phyloP scores from a whole-genome alignment of 1,140 invertebrate genomes.

The Eriosoma lanigerum region DNA sequence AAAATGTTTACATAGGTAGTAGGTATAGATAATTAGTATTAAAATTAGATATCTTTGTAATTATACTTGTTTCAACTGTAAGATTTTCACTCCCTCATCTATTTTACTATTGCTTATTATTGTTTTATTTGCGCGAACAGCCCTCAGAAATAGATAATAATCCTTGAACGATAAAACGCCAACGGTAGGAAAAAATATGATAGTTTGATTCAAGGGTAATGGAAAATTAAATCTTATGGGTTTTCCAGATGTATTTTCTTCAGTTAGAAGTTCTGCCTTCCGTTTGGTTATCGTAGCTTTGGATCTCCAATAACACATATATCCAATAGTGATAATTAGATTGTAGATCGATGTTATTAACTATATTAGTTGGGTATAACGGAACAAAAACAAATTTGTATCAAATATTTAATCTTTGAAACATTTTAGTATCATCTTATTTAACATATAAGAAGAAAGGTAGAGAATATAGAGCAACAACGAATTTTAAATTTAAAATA shows the following conservation, averaged over 20 bases:
- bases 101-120: not conserved
- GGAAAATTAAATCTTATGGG: not conserved
- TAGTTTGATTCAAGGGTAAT: not conserved
- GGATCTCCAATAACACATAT: not conserved
- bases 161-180: not conserved
- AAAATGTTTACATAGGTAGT: no score
- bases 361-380: not conserved
- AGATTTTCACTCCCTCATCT: not conserved
- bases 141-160: not conserved
- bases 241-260: not conserved
- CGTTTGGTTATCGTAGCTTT: not conserved
- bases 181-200: not conserved
- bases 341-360: not conserved
- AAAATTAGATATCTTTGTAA: no score
- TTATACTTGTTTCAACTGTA: no score
- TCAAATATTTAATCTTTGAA: no score
- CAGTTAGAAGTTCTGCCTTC: not conserved
- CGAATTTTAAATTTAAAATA: no score
- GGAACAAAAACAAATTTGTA: no score
- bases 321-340: not conserved
- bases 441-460: no score
- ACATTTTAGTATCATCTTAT: no score
- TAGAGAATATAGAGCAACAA: no score
- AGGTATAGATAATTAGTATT: no score
- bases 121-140: not conserved